phyloP scores from a whole-genome alignment of 2,797 vertebrate genomes.

The Phylloscopus collybita region DNA sequence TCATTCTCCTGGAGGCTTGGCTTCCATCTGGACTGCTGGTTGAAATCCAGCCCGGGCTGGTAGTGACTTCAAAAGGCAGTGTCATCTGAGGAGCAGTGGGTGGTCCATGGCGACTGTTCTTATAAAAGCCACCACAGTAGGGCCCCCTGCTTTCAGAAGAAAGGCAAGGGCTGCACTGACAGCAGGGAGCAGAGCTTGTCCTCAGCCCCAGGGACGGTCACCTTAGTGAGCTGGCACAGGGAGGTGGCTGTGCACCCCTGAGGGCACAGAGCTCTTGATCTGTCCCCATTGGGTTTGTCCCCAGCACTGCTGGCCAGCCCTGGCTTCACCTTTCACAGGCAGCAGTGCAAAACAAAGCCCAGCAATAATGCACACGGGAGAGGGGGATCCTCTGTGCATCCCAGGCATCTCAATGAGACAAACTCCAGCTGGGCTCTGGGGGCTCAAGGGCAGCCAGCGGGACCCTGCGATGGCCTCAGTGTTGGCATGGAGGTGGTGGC shows the following conservation, averaged over 20 bases:
- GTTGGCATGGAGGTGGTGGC: accelerated
- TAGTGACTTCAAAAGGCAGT: constrained; percentile 54
- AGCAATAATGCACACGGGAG: neutral
- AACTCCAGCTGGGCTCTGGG: neutral
- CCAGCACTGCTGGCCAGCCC: neutral
- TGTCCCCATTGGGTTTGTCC: neutral
- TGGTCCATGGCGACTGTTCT: constrained; percentile 17
- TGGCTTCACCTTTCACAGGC: neutral
- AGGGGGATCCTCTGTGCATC: neutral
- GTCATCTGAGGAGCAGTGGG: constrained; percentile 57
- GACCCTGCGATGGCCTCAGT: neutral
- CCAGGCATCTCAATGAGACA: neutral
- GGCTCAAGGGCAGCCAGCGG: neutral
- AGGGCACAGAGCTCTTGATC: neutral
- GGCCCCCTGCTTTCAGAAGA: constrained; percentile 10
- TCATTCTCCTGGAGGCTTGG: constrained; percentile 55
- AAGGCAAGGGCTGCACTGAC: neutral
- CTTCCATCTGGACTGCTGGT: constrained; percentile 50
- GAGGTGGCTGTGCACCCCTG: neutral
- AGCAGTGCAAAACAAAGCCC: neutral
- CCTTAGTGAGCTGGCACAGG: neutral
- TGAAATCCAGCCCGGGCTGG: constrained; percentile 55
- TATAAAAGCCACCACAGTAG: constrained; percentile 42
- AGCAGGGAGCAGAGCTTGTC: neutral
- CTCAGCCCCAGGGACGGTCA: accelerated